Conservation (phyloP, 1,140 invertebrate genomes). For the Ips typographus region DNA sequence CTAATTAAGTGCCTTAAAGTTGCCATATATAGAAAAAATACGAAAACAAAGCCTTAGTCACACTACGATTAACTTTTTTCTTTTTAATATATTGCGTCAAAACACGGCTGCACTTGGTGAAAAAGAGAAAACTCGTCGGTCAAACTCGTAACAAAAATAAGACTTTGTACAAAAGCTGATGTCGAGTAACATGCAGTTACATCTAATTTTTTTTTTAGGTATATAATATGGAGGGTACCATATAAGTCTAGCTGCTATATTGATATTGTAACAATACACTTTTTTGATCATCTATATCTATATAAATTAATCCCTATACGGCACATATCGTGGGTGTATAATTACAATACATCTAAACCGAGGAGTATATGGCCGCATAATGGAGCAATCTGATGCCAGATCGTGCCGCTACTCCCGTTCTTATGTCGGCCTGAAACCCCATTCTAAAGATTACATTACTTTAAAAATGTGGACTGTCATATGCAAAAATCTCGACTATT, state of each 20-base stretch:
- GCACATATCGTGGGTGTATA: conserved; percentile 25
- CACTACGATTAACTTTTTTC: too few relatives aligned
- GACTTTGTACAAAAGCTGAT: conserved; percentile 52
- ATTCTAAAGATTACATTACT: conserved; percentile 32
- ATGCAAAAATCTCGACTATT: conserved; percentile 47
- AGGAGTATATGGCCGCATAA: neutral
- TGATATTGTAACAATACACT: conserved; percentile 44
- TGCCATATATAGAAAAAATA: too few relatives aligned
- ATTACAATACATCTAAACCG: conserved; percentile 35
- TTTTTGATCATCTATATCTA: conserved; percentile 23
- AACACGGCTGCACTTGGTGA: conserved; percentile 2
- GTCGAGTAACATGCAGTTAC: conserved; percentile 51
- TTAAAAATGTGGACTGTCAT: conserved; percentile 45
- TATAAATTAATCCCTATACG: conserved; percentile 25
- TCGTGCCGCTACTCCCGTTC: neutral
- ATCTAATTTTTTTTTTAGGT: conserved; percentile 46
- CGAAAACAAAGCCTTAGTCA: too few relatives aligned
- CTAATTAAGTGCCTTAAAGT: too few relatives aligned
- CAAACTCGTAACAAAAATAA: conserved; percentile 46
- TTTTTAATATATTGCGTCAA: neutral
- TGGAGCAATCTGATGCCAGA: neutral
- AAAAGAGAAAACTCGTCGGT: conserved; percentile 24
- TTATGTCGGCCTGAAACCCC: conserved; percentile 2
- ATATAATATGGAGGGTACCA: conserved; percentile 52
- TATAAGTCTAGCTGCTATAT: conserved; percentile 51